phyloP scores from a whole-genome alignment of 2,113 vertebrate species.

The Melanerpes aurifrons region DNA sequence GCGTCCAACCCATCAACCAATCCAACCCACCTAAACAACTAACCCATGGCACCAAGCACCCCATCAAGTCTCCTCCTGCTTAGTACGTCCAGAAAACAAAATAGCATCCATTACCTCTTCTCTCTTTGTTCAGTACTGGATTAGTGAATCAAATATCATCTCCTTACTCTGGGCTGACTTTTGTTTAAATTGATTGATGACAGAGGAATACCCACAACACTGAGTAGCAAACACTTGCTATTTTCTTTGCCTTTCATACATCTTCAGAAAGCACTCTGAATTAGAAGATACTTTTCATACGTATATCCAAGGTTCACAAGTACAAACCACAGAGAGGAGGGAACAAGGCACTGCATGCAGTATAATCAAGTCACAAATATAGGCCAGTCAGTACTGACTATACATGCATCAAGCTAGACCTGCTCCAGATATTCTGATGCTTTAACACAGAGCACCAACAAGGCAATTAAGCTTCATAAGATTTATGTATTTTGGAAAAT shows the following conservation, averaged over 20 bases:
- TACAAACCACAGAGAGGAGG: not conserved
- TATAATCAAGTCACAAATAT: fast-evolving
- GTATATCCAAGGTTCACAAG: not conserved
- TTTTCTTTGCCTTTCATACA: not conserved
- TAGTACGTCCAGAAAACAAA: not conserved
- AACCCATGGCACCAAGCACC: no score
- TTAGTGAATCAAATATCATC: not conserved
- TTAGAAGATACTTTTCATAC: not conserved
- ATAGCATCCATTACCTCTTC: not conserved
- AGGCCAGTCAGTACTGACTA: not conserved
- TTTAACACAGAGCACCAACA: not conserved
- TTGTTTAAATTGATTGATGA: not conserved
- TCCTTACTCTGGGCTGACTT: not conserved
- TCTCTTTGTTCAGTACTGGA: not conserved
- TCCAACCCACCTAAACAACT: no score
- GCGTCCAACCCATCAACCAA: no score
- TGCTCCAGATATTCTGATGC: not conserved
- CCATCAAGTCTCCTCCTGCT: not conserved
- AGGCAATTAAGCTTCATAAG: not conserved
- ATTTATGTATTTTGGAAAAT: not conserved
- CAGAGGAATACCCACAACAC: not conserved
- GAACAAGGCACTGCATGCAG: not conserved
- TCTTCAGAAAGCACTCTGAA: not conserved
- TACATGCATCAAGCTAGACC: not conserved
- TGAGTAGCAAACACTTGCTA: not conserved